These are phyloP conservation scores for Paedocypris sp. DNA, from an alignment of 2,113 vertebrate species.

Conservation along the genomic window DNA sequence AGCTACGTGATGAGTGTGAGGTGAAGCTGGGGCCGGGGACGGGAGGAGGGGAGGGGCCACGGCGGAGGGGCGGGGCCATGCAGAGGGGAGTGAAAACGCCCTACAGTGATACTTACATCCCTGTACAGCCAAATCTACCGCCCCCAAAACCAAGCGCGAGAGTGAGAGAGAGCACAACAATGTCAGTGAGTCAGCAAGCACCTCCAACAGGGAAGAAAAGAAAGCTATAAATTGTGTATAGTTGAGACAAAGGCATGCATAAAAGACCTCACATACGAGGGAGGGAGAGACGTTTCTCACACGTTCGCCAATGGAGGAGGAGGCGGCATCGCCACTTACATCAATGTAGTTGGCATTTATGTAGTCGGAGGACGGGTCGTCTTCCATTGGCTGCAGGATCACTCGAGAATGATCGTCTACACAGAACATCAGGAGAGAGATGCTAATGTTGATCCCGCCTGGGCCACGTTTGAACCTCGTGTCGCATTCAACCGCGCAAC, in stretches of 20 bases:
- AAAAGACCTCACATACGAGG: constrained; percentile 69
- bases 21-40: neutral
- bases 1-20: constrained; percentile 1
- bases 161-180: constrained; percentile 97
- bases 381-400: constrained; percentile 94
- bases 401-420: constrained; percentile 98
- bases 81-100: constrained; percentile 34
- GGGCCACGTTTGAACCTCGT: no score
- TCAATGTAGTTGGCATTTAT: constrained; percentile 99
- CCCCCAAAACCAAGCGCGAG: constrained; percentile 96
- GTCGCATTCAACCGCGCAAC: no score
- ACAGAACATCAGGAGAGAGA: constrained; percentile 2
- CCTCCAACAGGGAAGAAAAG: constrained; percentile 66
- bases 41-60: neutral
- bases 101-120: constrained; percentile 99
- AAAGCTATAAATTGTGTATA: constrained; percentile 67
- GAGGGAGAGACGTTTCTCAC: constrained; percentile 59
- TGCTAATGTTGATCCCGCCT: no score
- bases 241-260: constrained; percentile 69
- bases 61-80: neutral
- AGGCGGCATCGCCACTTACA: constrained; percentile 82
- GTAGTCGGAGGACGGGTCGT: constrained; percentile 97
- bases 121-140: constrained; percentile 99
- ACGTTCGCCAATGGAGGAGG: constrained; percentile 65
- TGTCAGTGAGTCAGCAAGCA: constrained; percentile 81